Evolutionary conservation across 2,113 vertebrate genomes (phyloP).

Genomic region (Agelaius phoeniceus): DNA sequence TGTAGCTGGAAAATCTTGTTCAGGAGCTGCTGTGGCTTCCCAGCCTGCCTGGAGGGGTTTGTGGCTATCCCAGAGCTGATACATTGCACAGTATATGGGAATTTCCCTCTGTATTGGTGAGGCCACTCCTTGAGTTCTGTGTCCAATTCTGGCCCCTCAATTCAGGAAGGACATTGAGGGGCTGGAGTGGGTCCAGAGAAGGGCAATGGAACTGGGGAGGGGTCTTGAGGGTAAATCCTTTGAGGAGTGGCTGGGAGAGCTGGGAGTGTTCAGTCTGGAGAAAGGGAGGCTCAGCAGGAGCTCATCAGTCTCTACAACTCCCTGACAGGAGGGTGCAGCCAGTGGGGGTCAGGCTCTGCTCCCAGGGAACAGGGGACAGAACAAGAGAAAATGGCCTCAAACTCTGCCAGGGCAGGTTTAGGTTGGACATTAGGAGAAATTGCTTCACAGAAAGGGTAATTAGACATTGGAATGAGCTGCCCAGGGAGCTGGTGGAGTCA

Average conservation of each 20-base stretch:
- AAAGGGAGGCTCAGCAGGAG: background rate
- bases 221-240: background rate
- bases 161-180: background rate
- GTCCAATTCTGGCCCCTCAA: background rate
- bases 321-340: background rate
- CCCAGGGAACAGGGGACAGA: background rate
- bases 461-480: background rate
- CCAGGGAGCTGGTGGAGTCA: background rate
- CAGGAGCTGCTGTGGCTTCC: background rate
- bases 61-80: background rate
- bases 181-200: background rate
- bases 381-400: background rate
- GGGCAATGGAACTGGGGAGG: background rate
- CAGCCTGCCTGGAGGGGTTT: background rate
- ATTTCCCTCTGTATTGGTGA: background rate
- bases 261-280: background rate
- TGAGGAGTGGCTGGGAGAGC: background rate
- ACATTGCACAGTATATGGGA: background rate
- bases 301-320: background rate
- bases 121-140: background rate
- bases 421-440: background rate
- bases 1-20: background rate
- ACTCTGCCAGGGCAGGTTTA: background rate
- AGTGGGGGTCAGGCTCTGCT: background rate
- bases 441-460: background rate